phyloP scores from a whole-genome alignment of 2,113 vertebrate species.

The Megaleporinus macrocephalus region DNA sequence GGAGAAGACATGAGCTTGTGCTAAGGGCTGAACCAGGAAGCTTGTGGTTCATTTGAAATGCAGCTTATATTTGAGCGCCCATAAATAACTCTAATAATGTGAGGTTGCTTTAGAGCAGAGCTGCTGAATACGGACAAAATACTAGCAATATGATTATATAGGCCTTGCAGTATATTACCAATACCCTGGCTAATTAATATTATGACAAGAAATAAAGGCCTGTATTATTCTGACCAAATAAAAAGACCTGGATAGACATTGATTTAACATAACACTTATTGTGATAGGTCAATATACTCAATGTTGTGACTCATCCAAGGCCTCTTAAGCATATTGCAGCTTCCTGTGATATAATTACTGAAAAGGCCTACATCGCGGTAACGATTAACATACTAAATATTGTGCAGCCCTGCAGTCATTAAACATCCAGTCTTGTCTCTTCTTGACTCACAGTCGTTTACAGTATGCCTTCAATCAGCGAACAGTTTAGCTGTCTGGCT shows the following conservation, averaged over 20 bases:
- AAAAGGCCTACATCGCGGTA: background rate
- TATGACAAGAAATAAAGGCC: too few relatives aligned
- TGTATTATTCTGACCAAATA: too few relatives aligned
- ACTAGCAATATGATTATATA: background rate
- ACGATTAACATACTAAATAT: background rate
- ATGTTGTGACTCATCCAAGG: too few relatives aligned
- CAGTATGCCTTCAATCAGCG: conserved; percentile 2
- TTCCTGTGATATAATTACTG: too few relatives aligned
- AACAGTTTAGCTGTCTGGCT: conserved; percentile 2
- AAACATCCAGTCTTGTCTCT: background rate
- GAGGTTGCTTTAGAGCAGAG: background rate
- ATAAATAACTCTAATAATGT: background rate
- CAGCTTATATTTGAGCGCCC: background rate
- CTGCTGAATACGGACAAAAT: background rate
- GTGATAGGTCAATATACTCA: background rate
- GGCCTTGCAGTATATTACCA: too few relatives aligned
- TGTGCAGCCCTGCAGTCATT: background rate
- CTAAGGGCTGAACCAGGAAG: background rate
- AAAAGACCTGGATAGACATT: too few relatives aligned
- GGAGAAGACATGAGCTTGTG: background rate
- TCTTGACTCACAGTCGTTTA: background rate
- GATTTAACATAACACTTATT: too few relatives aligned
- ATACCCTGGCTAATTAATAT: too few relatives aligned
- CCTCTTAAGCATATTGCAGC: background rate
- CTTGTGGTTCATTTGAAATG: background rate